Evolutionary conservation across 2,888 invertebrate genomes (phyloP), one percentile per base, ranked within the genome.

Genomic region (Mayetiola destructor): DNA sequence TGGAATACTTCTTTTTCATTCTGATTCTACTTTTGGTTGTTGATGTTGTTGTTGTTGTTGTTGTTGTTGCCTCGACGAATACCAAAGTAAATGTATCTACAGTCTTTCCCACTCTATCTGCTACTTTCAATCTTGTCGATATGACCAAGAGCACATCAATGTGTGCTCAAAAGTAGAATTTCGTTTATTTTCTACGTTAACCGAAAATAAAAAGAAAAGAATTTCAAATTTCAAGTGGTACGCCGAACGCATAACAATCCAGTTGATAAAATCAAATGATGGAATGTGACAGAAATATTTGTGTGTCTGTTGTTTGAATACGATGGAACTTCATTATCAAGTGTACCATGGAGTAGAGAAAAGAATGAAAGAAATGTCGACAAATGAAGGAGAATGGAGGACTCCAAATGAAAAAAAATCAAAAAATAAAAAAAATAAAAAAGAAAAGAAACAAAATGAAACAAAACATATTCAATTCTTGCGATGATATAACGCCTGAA

Each of bases 221-320:
- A n/a, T n/a, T n/a, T n/a, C n/a, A n/a, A n/a, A n/a, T n/a, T n/a
- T n/a, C n/a, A n/a, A n/a, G n/a, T n/a, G n/a, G n/a, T n/a, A n/a
- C n/a, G n/a, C n/a, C n/a, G n/a, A n/a, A n/a, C n/a, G n/a, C n/a
- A n/a, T n/a, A n/a, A n/a, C n/a, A n/a, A n/a, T n/a, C 37, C 9
- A 32, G 32, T n/a, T 37, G 48, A 48, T 48, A 27, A 48, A 48
- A 48, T 48, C 29, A 16, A 27, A 42, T 42, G 42, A 23, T 48
- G 27, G 48, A 48, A 27, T 27, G 48, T 48, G 48, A 27, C 27
- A 48, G 27, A 48, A 48, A 48, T 18, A 16, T 23, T n/a, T n/a
- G 10, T 39, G 32, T 9, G 32, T 12, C 32, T 12, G 32, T 12
- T 32, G 8, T 8, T n/a, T n/a, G n/a, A n/a, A n/a, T n/a, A n/a